Evolutionary conservation across 2,113 vertebrate species (phyloP), one percentile per base, ranked within the genome.

Genomic region (Neoarius graeffei): DNA sequence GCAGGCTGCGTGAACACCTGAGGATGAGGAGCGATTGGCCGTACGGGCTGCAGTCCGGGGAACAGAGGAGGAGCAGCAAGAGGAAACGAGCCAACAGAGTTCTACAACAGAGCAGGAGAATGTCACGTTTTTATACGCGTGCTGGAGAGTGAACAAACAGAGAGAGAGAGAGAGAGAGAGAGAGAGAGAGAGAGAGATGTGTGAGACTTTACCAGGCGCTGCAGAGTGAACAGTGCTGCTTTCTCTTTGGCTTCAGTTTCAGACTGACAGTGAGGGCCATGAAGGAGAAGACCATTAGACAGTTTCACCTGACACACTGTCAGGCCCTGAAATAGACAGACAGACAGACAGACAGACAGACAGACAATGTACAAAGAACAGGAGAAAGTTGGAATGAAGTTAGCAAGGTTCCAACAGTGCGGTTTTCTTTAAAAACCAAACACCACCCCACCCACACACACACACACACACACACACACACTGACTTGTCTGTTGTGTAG

Each of bases 161-260:
- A 10, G 10, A 54, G 9, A 52, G 52, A 52, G 52, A 52, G 6
- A 52, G 9, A 52, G 52, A 52, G 52, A 52, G 52, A 52, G 9
- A 52, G 52, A 52, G 52, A 52, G n/a, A n/a, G n/a, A 54, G 52
- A 10, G 10, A 54, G 7, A 9, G 52, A 7, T 7, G 74, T 11
- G 73, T 54, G 76, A 64, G 60, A 48, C 11, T 20, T 95, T 95
- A 99, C 98, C 97, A 99, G 93, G 81, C 96, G 96, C 60, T 99
- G 98, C 77, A 99, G 95, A 85, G 97, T 97, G 91, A 97, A 98
- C 85, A 98, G 92, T 0, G 97, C 97, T 8, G 98, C 98, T 89
- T 97, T 97, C 91, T 99, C 98, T 94, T 98, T 98, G 56, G 98
- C 98, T 85, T 99, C 98, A 42, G 94, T 95, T 93, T 99, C 97